Evolutionary conservation across 2,888 invertebrate species (phyloP).

Genomic region (Bugula neritina): DNA sequence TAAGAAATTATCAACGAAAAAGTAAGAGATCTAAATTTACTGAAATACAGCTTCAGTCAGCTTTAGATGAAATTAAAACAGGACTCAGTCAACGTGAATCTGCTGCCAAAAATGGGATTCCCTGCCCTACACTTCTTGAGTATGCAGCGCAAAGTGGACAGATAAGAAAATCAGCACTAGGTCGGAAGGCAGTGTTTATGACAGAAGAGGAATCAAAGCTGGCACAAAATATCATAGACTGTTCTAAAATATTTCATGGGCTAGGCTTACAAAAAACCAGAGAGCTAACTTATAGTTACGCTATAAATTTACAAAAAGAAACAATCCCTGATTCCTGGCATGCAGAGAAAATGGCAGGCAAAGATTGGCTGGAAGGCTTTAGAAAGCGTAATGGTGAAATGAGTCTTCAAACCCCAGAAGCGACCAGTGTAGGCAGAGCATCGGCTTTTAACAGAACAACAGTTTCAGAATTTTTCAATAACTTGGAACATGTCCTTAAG

Average conservation of each 20-base stretch:
- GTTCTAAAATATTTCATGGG: too few species aligned
- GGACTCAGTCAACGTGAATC: background rate
- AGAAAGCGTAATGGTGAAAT: slow-evolving; percentile 30
- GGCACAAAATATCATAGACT: background rate
- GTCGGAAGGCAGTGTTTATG: background rate
- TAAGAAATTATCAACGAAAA: background rate
- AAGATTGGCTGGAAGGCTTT: slow-evolving; percentile 32
- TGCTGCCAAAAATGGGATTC: background rate
- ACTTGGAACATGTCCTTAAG: slow-evolving; percentile 31
- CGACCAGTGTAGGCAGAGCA: slow-evolving; percentile 32
- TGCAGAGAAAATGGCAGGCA: too few species aligned
- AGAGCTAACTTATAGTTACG: background rate
- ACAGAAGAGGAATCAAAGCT: background rate
- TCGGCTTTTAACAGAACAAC: slow-evolving; percentile 31
- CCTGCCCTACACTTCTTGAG: background rate
- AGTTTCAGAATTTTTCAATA: slow-evolving; percentile 30
- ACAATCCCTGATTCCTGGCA: background rate
- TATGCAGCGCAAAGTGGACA: background rate
- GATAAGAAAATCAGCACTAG: background rate
- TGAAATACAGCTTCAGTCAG: background rate
- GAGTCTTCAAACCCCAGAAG: slow-evolving; percentile 32
- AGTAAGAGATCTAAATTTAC: background rate
- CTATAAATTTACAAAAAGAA: background rate
- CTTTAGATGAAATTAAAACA: background rate
- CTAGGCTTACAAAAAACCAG: too few species aligned